These are phyloP conservation scores for Passer domesticus DNA, from an alignment of 2,113 vertebrate genomes.

Conservation along the genomic window DNA sequence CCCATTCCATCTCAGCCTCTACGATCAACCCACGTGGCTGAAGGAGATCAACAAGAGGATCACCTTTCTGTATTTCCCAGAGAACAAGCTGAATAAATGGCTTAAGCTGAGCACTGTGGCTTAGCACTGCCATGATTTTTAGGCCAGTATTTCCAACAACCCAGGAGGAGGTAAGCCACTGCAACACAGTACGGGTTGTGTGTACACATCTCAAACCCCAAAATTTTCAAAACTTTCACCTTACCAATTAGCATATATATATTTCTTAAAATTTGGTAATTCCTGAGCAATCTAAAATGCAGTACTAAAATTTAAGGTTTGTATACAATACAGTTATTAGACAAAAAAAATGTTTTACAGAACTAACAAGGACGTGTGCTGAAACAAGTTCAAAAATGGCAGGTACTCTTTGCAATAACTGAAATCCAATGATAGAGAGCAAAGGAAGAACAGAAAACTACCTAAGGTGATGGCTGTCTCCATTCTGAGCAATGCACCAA, in stretches of 20 bases:
- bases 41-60: not conserved
- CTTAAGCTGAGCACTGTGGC: not conserved
- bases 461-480: not conserved
- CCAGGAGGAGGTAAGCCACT: not conserved
- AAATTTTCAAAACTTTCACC: not conserved
- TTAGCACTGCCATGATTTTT: not conserved
- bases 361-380: not conserved
- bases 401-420: not conserved
- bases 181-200: not conserved
- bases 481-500: not conserved
- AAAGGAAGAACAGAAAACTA: not conserved
- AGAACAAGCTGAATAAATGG: not conserved
- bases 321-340: not conserved
- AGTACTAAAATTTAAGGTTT: not conserved
- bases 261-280: not conserved
- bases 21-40: rapidly evolving
- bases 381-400: not conserved
- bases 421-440: not conserved
- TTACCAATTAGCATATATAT: not conserved
- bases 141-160: not conserved
- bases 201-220: not conserved
- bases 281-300: not conserved
- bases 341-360: not conserved
- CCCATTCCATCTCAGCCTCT: not conserved
- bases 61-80: not conserved